phyloP scores from a whole-genome alignment of 2,113 vertebrate genomes.

The Spea bombifrons region DNA sequence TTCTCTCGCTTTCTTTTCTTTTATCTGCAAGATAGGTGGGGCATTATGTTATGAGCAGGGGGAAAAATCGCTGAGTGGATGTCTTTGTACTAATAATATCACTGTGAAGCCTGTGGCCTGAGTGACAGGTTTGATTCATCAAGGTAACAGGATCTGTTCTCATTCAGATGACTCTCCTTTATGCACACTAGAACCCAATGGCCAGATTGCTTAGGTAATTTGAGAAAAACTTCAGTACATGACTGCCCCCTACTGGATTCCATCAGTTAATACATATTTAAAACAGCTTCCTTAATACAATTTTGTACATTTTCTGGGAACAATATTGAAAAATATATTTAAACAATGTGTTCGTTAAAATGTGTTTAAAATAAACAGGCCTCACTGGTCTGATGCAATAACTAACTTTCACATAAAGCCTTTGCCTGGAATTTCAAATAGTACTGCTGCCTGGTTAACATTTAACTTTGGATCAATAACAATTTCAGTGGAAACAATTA shows the following conservation, averaged over 20 bases:
- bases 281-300: not conserved
- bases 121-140: slow-evolving; percentile 61
- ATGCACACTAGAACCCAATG: slow-evolving; percentile 49
- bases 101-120: slow-evolving; percentile 55
- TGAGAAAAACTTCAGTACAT: slow-evolving; percentile 54
- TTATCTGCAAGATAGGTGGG: slow-evolving; percentile 53
- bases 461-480: too few species aligned
- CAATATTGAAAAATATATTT: not conserved
- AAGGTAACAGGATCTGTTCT: slow-evolving; percentile 53
- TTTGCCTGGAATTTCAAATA: too few species aligned
- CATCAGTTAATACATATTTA: not conserved
- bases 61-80: slow-evolving; percentile 51
- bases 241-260: slow-evolving; percentile 62
- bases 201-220: not conserved
- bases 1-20: slow-evolving; percentile 50
- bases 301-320: not conserved
- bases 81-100: slow-evolving; percentile 58
- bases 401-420: too few species aligned
- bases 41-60: slow-evolving; percentile 33
- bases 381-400: too few species aligned
- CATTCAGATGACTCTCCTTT: slow-evolving; percentile 54
- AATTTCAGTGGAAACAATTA: too few species aligned
- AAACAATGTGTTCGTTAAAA: too few species aligned
- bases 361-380: too few species aligned
- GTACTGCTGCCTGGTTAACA: too few species aligned